These are phyloP conservation scores for Dioctria linearis DNA, from an alignment of 2,888 invertebrate genomes.

Conservation along the genomic window DNA sequence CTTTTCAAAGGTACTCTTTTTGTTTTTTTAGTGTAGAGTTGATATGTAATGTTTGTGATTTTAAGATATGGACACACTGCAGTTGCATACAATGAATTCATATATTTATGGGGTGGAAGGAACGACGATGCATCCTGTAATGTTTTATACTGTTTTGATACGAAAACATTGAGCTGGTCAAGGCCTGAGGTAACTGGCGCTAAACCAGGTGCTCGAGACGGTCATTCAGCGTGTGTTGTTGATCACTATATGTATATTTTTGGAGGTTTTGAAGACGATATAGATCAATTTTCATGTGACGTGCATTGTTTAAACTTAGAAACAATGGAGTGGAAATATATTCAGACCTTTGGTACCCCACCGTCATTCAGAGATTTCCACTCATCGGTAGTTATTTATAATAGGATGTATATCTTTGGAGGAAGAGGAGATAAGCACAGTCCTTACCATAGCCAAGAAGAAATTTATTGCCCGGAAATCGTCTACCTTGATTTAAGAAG, in stretches of 20 bases:
- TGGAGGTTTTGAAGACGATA: conserved; percentile 91
- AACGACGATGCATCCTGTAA: conserved; percentile 86
- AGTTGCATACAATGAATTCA: conserved; percentile 82
- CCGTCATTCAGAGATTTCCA: conserved; percentile 90
- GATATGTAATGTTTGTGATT: background rate
- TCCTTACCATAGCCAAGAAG: conserved; percentile 77
- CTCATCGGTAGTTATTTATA: conserved; percentile 83
- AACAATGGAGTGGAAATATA: conserved; percentile 80
- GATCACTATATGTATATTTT: conserved; percentile 88
- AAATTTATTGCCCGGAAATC: conserved; percentile 84
- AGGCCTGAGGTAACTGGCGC: conserved; percentile 78
- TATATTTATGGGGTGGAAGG: conserved; percentile 91
- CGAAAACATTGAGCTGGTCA: conserved; percentile 79
- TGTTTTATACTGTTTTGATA: conserved; percentile 86
- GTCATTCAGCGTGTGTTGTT: conserved; percentile 90
- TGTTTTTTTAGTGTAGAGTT: background rate
- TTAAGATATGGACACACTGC: conserved; percentile 89
- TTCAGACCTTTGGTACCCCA: conserved; percentile 76
- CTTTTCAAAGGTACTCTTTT: conserved; percentile 77
- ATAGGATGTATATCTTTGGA: conserved; percentile 91
- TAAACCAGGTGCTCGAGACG: conserved; percentile 88
- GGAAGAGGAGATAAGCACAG: conserved; percentile 85
- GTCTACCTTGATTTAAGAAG: conserved; percentile 82
- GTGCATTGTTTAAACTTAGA: conserved; percentile 83
- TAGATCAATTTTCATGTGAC: conserved; percentile 85